Evolutionary conservation across 2,888 invertebrate species (phyloP), one percentile per base, ranked within the genome.

Genomic region (Tenthredo distinguenda): DNA sequence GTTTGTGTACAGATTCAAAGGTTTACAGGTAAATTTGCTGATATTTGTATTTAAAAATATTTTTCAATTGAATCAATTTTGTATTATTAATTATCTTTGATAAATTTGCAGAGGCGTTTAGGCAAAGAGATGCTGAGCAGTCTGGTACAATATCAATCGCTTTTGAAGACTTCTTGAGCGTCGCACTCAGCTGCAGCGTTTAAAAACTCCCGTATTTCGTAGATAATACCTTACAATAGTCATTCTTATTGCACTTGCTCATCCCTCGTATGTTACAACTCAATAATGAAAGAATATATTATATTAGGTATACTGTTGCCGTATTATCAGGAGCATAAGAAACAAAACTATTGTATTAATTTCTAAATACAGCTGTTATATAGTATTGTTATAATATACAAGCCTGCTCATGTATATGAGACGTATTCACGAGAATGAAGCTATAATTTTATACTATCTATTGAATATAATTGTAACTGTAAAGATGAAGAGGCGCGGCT

Each of bases 141-240:
- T 96, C 96, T 90, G 99, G 99, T 55, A 95, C 95, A 9, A 98
- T 99, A 84, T 96, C 96, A 1, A 96, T 99, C 91, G 96, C 95
- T 40, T 99, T 99, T 92, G 99, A 99, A 94, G 99, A 99, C 91
- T 99, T 99, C 91, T 94, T 99, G 76, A 95, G 95, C 87, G 95
- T 98, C 89, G 97, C 98, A 50, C 95, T 99, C 72, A 96, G 96
- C 90, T 97, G 96, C 92, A 96, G 96, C 84, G 93, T 95, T 88
- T 95, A 89, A 91, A 12, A 81, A 62, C 37, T 81, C 18, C 6
- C 40, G 12, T 26, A 74, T 26, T 34, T 31, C n/a, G 21, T 43
- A n/a, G n/a, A 50, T 65, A n/a, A 40, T 71, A 83, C 21, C n/a
- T 83, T 5, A 9, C 10, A 47, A 68, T 62, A 43, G 18, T 71